These are phyloP conservation scores for Myxocyprinus asiaticus DNA, from an alignment of 2,113 vertebrate genomes.

Conservation along the genomic window DNA sequence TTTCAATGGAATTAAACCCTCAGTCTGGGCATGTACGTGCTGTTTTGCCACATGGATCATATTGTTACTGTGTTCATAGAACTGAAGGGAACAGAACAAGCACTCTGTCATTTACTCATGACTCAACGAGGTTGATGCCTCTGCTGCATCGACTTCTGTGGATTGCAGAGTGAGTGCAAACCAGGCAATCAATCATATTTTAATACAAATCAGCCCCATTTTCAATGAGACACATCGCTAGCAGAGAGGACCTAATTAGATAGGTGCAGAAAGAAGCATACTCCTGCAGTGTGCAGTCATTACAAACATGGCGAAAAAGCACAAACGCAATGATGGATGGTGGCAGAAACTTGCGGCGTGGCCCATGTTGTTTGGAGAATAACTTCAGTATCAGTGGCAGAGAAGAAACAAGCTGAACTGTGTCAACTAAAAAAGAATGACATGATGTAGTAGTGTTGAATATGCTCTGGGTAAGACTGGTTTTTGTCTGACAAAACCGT, in stretches of 20 bases:
- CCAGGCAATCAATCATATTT: constrained; percentile 51
- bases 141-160: constrained; percentile 33
- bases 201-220: constrained; percentile 47
- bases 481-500: too few species aligned
- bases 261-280: constrained; percentile 46
- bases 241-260: constrained; percentile 37
- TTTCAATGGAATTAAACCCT: constrained; percentile 41
- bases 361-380: constrained; percentile 21
- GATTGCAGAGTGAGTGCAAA: constrained; percentile 35
- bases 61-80: constrained; percentile 55
- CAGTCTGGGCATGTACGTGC: constrained; percentile 41
- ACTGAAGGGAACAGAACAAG: constrained; percentile 52
- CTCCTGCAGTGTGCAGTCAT: constrained; percentile 36
- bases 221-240: constrained; percentile 26
- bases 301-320: constrained; percentile 21
- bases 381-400: constrained; percentile 6
- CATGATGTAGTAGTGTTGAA: constrained; percentile 4
- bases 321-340: constrained; percentile 44
- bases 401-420: background rate
- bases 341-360: constrained; percentile 15
- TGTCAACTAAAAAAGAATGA: background rate
- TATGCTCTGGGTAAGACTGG: too few species aligned
- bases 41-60: constrained; percentile 32
- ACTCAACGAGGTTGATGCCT: constrained; percentile 53
- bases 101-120: constrained; percentile 58